A percentile compares a stretch with the other conserved stretches of the same genome.
These are phyloP conservation scores for Ruditapes philippinarum DNA, from an alignment of 1,140 invertebrate species.

Conservation along the genomic window DNA sequence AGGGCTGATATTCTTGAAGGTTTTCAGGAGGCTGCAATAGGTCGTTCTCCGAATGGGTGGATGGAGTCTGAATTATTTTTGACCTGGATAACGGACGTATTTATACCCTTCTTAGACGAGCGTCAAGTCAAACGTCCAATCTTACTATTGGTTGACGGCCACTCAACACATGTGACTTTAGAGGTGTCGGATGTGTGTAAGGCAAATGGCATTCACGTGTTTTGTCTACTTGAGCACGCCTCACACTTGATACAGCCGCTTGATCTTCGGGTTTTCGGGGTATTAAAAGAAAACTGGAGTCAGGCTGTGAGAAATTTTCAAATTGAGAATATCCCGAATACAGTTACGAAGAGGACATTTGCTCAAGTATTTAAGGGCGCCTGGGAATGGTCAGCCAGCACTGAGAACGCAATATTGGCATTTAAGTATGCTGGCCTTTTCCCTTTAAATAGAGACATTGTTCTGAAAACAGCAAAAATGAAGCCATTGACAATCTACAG, in stretches of 20 bases:
- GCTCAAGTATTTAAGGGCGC: constrained; percentile 19
- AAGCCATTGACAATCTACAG: background rate
- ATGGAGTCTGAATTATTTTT: constrained; percentile 30
- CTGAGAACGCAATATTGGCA: constrained; percentile 13
- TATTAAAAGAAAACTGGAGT: constrained; percentile 22
- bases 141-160: constrained; percentile 54
- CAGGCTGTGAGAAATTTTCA: constrained; percentile 28
- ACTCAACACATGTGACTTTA: constrained; percentile 53
- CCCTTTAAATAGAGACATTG: background rate
- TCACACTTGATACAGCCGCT: constrained; percentile 40
- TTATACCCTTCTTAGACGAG: background rate
- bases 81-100: constrained; percentile 15
- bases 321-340: background rate
- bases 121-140: constrained; percentile 23
- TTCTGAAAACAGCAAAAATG: too few relatives aligned
- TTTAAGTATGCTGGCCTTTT: constrained; percentile 40
- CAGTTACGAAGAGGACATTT: constrained; percentile 24
- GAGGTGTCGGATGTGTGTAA: constrained; percentile 10
- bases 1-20: background rate
- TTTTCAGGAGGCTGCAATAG: constrained; percentile 39
- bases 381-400: constrained; percentile 17
- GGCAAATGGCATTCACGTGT: constrained; percentile 54
- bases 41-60: background rate
- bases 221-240: constrained; percentile 38
- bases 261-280: constrained; percentile 18